Evolutionary conservation across 2,888 invertebrate species (phyloP), one percentile per base, ranked within the genome.

Genomic region (Gymnosoma rotundatum): DNA sequence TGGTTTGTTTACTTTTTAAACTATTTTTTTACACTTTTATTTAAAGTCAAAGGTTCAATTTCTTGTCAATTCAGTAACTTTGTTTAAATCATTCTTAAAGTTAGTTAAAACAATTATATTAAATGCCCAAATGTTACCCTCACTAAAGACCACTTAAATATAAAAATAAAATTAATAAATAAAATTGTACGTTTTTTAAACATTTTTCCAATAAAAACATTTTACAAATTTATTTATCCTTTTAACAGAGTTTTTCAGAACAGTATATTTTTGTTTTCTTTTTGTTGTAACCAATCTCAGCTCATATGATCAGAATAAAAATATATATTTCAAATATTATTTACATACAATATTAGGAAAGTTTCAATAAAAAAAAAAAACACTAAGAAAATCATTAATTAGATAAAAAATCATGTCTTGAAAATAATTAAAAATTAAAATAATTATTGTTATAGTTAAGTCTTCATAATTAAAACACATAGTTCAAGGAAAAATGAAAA

Each of bases 361-460:
- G 56, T 58, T 64, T 75, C 54, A 73, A 21, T 73, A 66, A 72
- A 69, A 21, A 66, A 72, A 69, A 21, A 38, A 70, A 61, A 64
- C 0, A 78, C 14, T 6, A 58, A 72, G 56, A 42, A 66, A 67
- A 72, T 56, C 7, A 58, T 66, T 87, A 64, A 85, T 2, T 42
- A 42, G 42, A 1, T 12, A 12, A 73, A 63, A 61, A 54, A 54
- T 25, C 20, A 36, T 10, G 14, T 78, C 78, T 85, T 73, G 70
- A 82, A 79, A 66, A 66, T 73, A 66, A 79, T 45, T 70, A 74
- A 87, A n/a, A 73, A 83, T 80, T 73, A 66, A 79, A 85, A 76
- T 86, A 75, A 73, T 76, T 74, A 79, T 85, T 85, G 83, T 83
- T 85, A 79, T 82, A 85, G 85, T 83, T 83, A 85, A 85, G 83